These are phyloP conservation scores for Falcunculus frontatus DNA, from an alignment of 2,113 vertebrate genomes.

Conservation along the genomic window DNA sequence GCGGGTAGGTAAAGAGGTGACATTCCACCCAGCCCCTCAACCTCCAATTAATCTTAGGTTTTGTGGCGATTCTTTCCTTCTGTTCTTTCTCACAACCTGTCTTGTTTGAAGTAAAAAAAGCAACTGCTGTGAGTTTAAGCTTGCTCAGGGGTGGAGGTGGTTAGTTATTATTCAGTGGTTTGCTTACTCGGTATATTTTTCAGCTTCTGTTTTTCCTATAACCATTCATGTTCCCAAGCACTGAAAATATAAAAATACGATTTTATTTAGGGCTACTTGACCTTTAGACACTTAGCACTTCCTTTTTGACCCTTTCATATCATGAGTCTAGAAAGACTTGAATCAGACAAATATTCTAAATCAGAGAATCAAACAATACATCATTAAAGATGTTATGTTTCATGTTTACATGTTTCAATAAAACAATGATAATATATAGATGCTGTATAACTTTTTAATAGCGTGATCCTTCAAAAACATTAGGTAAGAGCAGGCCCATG, in stretches of 20 bases:
- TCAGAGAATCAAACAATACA: background rate
- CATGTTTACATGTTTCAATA: background rate
- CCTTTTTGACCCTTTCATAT: background rate
- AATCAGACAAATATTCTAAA: background rate
- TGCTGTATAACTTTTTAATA: background rate
- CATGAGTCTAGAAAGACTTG: background rate
- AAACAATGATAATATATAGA: background rate
- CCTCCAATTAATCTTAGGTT: background rate
- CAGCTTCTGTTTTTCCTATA: background rate
- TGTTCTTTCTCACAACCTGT: background rate
- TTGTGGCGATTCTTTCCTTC: background rate
- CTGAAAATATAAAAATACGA: background rate
- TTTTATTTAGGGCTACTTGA: background rate
- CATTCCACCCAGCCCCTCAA: background rate
- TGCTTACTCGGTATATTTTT: background rate
- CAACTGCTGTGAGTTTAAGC: background rate
- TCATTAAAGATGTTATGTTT: background rate
- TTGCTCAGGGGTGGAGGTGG: fast-evolving
- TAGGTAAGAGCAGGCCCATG: background rate
- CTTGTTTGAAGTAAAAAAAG: background rate
- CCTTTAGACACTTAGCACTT: background rate
- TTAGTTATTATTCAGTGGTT: background rate
- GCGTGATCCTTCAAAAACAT: background rate
- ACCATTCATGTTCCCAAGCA: background rate
- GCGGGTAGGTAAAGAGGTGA: background rate